Conservation (phyloP, 2,797 vertebrate species). For the Enteromius fasciolatus region DNA sequence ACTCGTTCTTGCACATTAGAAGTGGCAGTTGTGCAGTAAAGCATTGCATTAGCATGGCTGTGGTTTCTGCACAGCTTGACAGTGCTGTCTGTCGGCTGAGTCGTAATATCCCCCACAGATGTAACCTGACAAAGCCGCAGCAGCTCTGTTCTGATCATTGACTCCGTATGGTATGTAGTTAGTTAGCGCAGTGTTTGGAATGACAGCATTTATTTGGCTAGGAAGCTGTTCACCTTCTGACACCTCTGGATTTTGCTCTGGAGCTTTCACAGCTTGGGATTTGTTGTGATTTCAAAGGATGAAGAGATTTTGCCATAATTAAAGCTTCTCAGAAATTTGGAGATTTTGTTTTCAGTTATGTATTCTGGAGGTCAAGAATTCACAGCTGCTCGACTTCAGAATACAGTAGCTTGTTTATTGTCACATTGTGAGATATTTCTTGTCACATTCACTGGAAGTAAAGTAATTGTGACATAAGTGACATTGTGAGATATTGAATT, state of each 20-base stretch:
- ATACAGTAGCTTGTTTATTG: background rate
- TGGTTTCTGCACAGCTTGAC: constrained; percentile 20
- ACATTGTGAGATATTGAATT: background rate
- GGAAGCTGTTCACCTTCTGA: background rate
- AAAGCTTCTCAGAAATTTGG: background rate
- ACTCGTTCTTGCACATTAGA: constrained; percentile 2
- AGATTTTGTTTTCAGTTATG: background rate
- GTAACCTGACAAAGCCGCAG: constrained; percentile 20
- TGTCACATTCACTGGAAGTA: background rate
- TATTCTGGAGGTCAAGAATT: background rate
- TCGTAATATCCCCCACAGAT: constrained; percentile 24
- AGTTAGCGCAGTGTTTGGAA: background rate
- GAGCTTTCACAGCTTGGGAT: background rate
- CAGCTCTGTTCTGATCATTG: background rate
- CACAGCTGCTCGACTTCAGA: background rate
- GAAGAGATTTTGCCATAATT: background rate
- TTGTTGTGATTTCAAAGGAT: background rate
- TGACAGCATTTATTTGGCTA: constrained; percentile 1
- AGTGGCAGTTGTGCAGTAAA: constrained; percentile 42
- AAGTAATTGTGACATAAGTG: background rate
- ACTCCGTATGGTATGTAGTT: constrained; percentile 1
- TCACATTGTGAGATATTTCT: background rate
- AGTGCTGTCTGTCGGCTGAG: constrained; percentile 33
- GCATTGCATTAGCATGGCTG: constrained; percentile 33
- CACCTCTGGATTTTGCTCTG: background rate